Evolutionary conservation across 2,113 vertebrate genomes (phyloP), one percentile per base, ranked within the genome.

Genomic region (Odontesthes bonariensis): DNA sequence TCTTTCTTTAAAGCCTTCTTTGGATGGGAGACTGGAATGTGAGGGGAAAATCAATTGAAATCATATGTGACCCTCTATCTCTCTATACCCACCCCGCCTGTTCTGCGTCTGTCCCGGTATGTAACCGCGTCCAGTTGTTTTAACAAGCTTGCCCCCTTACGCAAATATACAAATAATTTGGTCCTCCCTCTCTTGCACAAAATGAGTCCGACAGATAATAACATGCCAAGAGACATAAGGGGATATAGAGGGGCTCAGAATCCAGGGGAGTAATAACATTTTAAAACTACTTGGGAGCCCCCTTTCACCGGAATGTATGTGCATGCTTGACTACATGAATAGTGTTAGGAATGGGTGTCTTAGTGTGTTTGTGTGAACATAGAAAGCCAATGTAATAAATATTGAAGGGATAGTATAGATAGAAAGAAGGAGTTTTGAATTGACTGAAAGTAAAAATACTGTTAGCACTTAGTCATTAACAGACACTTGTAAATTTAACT

Each of bases 51-150:
- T 59, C 42, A 83, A 87, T 82, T 88, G 72, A 59, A 87, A 66
- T 90, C 91, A 86, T 76, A 84, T 88, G 89, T 76, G 62, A 14
- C 47, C 20, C 27, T 55, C 64, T 65, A 23, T 79, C 44, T 77
- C 52, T 40, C 11, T 12, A 51, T 66, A 71, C 67, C 35, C 79
- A 75, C 72, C 49, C 38, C 10, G 49, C 70, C 51, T 68, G 49
- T 80, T 31, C 58, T 51, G 70, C 58, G 60, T 70, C 46, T 56
- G 19, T 73, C 72, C 77, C 75, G 82, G 75, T 82, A 88, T 89
- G 82, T 67, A 69, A 56, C 60, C 49, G 19, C 22, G 40, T 33
- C 76, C 83, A 62, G 79, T 79, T 88, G 72, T 90, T 86, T 87
- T 80, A 74, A 77, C 77, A 64, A 70, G 75, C 73, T 56, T 76